These are phyloP conservation scores for Polyommatus iphigenia DNA, from an alignment of 2,888 invertebrate genomes.

Conservation along the genomic window DNA sequence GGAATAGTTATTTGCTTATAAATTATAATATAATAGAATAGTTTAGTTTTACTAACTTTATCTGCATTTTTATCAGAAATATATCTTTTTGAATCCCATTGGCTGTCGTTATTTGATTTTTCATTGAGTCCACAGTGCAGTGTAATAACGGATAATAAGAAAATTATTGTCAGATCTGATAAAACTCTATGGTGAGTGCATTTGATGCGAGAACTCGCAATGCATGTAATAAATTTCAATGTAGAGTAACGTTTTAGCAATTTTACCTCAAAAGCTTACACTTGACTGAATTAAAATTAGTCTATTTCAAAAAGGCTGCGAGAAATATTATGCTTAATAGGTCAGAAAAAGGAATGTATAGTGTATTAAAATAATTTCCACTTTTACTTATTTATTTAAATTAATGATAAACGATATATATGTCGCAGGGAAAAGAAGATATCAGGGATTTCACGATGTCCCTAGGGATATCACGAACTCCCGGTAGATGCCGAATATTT, in stretches of 20 bases:
- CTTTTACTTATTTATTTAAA: too few species aligned
- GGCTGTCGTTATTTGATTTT: background rate
- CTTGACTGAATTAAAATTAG: conserved; percentile 19
- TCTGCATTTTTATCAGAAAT: too few species aligned
- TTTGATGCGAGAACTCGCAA: conserved; percentile 37
- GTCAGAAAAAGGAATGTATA: background rate
- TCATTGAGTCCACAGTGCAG: background rate
- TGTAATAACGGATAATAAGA: background rate
- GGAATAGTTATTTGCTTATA: too few species aligned
- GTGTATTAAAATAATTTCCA: too few species aligned
- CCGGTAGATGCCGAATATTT: too few species aligned
- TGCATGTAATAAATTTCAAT: conserved; percentile 28
- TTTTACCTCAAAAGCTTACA: conserved; percentile 21
- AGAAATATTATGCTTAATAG: background rate
- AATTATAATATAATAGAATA: too few species aligned
- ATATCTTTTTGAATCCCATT: background rate
- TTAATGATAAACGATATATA: too few species aligned
- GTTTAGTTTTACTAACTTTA: too few species aligned
- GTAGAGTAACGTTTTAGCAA: conserved; percentile 11
- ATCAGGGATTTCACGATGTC: too few species aligned
- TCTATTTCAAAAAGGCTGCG: background rate
- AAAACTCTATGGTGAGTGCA: conserved; percentile 19
- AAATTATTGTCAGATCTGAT: background rate
- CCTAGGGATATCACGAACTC: too few species aligned
- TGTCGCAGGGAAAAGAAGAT: too few species aligned